Evolutionary conservation across 2,888 invertebrate species (phyloP).

Genomic region (Bursaphelenchus okinawaensis): DNA sequence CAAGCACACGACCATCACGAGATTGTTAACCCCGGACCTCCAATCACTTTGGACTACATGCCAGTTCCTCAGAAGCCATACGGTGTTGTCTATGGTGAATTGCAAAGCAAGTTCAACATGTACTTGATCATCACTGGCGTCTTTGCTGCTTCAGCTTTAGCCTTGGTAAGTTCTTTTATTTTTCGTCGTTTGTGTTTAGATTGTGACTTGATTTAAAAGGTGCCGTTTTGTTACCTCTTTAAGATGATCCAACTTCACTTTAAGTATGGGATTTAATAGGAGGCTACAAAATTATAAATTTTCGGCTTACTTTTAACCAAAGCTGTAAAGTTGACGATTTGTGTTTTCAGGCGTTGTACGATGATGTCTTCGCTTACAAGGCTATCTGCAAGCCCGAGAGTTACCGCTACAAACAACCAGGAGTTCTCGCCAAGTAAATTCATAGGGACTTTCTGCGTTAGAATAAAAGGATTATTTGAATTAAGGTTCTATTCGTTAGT

Average conservation of each 20-base stretch:
- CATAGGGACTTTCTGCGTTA: not conserved
- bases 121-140: slow-evolving; percentile 15
- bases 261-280: too few relatives aligned
- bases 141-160: slow-evolving; percentile 12
- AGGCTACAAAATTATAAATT: too few relatives aligned
- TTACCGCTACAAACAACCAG: slow-evolving; percentile 12
- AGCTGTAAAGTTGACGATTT: too few relatives aligned
- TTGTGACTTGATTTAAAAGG: too few relatives aligned
- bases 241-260: too few relatives aligned
- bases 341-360: slow-evolving; percentile 10
- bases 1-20: slow-evolving; percentile 11
- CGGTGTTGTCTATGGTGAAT: slow-evolving; percentile 13
- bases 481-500: too few relatives aligned
- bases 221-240: too few relatives aligned
- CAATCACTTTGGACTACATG: slow-evolving; percentile 20
- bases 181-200: not conserved
- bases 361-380: slow-evolving; percentile 19
- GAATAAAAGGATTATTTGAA: not conserved
- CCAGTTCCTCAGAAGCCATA: slow-evolving; percentile 19
- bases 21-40: slow-evolving; percentile 18
- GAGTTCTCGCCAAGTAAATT: not conserved
- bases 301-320: too few relatives aligned
- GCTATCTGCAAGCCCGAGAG: slow-evolving; percentile 15
- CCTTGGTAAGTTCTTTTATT: slow-evolving; percentile 9
- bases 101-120: slow-evolving; percentile 21